phyloP scores from a whole-genome alignment of 2,113 vertebrate genomes.

The Phylloscopus trochiloides region DNA sequence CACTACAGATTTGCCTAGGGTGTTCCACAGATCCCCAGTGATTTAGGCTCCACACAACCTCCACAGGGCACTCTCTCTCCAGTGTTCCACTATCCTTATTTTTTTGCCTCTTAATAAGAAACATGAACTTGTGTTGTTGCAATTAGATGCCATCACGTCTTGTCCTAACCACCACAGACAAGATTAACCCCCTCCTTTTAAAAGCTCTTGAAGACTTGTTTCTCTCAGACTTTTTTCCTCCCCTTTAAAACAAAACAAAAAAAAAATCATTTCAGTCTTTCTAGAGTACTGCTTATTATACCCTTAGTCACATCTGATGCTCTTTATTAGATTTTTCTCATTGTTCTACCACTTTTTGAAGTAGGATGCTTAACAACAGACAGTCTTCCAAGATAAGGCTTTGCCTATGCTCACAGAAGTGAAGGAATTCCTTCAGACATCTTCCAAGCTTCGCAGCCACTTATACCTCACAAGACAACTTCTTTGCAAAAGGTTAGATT shows the following conservation, averaged over 20 bases:
- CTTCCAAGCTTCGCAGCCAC: background rate
- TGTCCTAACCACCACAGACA: background rate
- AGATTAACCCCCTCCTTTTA: background rate
- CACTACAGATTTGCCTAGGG: background rate
- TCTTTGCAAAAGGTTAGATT: background rate
- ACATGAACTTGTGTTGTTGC: background rate
- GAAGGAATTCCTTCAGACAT: background rate
- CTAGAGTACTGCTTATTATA: background rate
- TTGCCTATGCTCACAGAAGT: background rate
- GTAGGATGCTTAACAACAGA: background rate
- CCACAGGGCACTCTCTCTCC: background rate
- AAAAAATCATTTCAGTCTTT: background rate
- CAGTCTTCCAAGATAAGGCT: background rate
- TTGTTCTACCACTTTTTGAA: background rate
- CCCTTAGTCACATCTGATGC: background rate
- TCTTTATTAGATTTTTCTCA: background rate
- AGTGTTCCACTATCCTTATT: background rate
- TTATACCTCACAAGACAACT: background rate
- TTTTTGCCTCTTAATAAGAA: background rate
- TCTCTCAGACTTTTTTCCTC: background rate
- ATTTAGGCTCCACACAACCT: background rate
- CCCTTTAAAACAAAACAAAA: background rate
- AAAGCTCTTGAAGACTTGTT: background rate
- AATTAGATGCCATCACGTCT: background rate
- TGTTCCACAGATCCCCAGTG: background rate